Conservation (phyloP, 2,113 vertebrate species). For the Aphelocoma coerulescens region DNA sequence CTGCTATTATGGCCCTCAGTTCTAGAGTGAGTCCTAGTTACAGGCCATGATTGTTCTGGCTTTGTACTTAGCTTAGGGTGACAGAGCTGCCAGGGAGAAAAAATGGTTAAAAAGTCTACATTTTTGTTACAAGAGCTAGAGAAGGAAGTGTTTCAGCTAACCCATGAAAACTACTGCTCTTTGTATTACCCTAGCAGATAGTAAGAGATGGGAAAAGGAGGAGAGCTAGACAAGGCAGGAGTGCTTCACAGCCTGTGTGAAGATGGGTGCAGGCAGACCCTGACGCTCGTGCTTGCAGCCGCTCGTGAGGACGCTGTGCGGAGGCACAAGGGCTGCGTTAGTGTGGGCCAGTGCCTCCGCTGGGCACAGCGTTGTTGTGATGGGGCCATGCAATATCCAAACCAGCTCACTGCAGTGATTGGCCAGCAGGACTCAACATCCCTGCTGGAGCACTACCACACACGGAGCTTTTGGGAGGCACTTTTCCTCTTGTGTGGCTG, state of each 20-base stretch:
- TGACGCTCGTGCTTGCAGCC: rapidly evolving
- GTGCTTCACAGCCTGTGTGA: neutral
- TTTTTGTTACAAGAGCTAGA: neutral
- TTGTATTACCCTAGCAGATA: neutral
- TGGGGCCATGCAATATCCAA: rapidly evolving
- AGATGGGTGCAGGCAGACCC: neutral
- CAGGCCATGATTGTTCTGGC: neutral
- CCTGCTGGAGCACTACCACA: neutral
- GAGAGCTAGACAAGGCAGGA: neutral
- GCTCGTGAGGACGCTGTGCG: rapidly evolving
- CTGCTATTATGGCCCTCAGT: neutral
- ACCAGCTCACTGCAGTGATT: neutral
- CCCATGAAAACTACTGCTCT: neutral
- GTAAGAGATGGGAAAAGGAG: neutral
- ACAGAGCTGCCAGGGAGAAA: neutral
- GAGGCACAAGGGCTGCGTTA: rapidly evolving
- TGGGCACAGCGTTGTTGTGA: rapidly evolving
- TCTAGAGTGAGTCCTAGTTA: neutral
- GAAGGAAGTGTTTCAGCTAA: neutral
- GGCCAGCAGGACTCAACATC: neutral
- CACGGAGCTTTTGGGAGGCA: neutral
- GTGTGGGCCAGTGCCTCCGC: neutral
- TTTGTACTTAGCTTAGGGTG: neutral
- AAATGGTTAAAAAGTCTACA: neutral
- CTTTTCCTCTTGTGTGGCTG: neutral